Evolutionary conservation across 2,797 vertebrate genomes (phyloP).

Genomic region (Lophius americanus): DNA sequence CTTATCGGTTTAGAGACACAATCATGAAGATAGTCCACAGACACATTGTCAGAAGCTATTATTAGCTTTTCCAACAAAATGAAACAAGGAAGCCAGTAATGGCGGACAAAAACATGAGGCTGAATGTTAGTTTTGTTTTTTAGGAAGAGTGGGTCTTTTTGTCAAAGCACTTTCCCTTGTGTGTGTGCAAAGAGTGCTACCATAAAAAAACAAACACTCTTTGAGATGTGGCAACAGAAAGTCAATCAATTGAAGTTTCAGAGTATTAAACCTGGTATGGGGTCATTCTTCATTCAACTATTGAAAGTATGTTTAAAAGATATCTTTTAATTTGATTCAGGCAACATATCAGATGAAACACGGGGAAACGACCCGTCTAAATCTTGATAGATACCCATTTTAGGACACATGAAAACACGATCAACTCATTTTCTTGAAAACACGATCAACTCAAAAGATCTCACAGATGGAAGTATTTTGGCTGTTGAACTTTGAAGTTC

Average conservation of each 20-base stretch:
- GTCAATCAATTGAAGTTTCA: conserved; percentile 36
- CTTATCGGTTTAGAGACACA: conserved; percentile 7
- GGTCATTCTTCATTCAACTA: conserved; percentile 1
- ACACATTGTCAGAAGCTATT: conserved; percentile 15
- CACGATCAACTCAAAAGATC: conserved; percentile 23
- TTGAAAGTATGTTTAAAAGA: conserved; percentile 18
- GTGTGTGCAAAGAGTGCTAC: conserved; percentile 31
- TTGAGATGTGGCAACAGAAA: conserved; percentile 49
- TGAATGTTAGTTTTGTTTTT: conserved; percentile 35
- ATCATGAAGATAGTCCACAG: conserved; percentile 39
- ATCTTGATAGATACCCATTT: conserved; percentile 18
- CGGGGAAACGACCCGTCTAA: conserved; percentile 23
- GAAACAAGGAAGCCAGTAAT: conserved; percentile 28
- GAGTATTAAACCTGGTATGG: conserved; percentile 12
- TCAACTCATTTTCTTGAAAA: conserved; percentile 18
- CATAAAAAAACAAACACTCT: conserved; percentile 54
- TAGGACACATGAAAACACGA: conserved; percentile 16
- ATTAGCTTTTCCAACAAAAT: conserved; percentile 14
- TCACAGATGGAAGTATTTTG: conserved; percentile 64
- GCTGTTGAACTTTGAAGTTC: conserved; percentile 39
- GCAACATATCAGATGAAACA: conserved; percentile 12
- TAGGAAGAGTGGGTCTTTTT: conserved; percentile 20
- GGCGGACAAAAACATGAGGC: conserved; percentile 33
- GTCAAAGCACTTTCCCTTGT: conserved; percentile 31
- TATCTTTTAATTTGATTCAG: conserved; percentile 10